Evolutionary conservation across 2,888 invertebrate species (phyloP), one percentile per base, ranked within the genome.

Genomic region (Calameuta pallipes): DNA sequence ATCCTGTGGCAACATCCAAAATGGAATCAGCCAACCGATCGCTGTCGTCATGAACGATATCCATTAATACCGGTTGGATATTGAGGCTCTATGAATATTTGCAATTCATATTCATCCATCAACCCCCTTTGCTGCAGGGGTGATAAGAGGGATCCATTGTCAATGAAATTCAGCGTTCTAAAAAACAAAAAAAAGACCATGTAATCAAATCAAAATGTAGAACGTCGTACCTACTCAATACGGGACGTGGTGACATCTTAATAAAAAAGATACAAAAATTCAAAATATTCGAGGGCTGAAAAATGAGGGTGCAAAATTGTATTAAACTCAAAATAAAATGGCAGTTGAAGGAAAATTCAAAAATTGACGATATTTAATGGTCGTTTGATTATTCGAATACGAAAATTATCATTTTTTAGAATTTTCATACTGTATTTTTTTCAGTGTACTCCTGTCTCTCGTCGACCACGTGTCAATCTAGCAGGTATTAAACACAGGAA

Each of bases 61-160:
- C 69, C 79, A 80, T 83, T 85, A 83, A 84, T 82, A 84, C 56
- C 56, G 56, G 23, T 23, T 31, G n/a, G 34, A 34, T 71, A 71
- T 71, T 3, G 31, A 71, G 33, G 71, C 34, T 71, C 34, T 23
- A 31, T 71, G 76, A 75, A 56, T 76, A 83, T 84, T 81, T 83
- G 78, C 81, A 80, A 85, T 83, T 82, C 83, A 80, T 82, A 83
- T 84, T 85, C 83, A 83, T 86, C 84, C 82, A 79, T 86, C 83
- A 85, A 80, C 71, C 75, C 75, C 78, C 78, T 35, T 31, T 74
- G 34, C 34, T 35, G 69, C 31, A 41, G 73, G 73, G 34, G 35
- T 74, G 70, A 13, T 79, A 80, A 83, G 79, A 80, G 74, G 81
- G 78, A 81, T 78, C 12, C 31, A 23, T 9, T 34, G 4, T 31